These are phyloP conservation scores for Drosophila athabasca DNA, from an alignment of 1,140 invertebrate species.

Conservation along the genomic window DNA sequence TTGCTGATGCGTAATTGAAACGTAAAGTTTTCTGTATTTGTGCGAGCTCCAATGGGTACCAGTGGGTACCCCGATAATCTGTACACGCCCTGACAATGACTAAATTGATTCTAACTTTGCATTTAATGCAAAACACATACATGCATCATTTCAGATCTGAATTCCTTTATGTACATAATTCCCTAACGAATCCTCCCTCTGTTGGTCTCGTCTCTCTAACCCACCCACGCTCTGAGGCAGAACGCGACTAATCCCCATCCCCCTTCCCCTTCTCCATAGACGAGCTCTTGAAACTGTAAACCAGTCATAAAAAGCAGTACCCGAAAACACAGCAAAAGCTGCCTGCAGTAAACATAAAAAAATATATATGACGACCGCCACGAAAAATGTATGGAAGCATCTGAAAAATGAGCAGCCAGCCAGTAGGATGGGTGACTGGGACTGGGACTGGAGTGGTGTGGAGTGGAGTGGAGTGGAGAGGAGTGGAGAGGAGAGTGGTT, in stretches of 20 bases:
- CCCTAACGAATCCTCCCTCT: not conserved
- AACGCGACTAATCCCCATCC: constrained; percentile 55
- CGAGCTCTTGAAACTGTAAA: constrained; percentile 68
- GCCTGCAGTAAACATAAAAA: constrained; percentile 78
- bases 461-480: no score
- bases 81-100: constrained; percentile 1
- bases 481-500: constrained; percentile 41
- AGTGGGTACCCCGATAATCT: constrained; percentile 15
- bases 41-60: not conserved
- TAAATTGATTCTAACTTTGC: constrained; percentile 23
- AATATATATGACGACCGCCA: constrained; percentile 66
- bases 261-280: constrained; percentile 39
- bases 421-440: not conserved
- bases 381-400: constrained; percentile 66
- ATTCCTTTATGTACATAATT: not conserved
- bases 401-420: constrained; percentile 65
- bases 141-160: not conserved
- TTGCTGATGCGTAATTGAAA: constrained; percentile 82
- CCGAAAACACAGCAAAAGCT: constrained; percentile 61
- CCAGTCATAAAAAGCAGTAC: constrained; percentile 74
- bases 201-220: not conserved
- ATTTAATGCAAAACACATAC: not conserved
- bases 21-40: constrained; percentile 71
- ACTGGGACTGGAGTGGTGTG: no score
- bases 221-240: not conserved